phyloP scores from a whole-genome alignment of 1,140 invertebrate genomes.

The Steinernema feltiae region DNA sequence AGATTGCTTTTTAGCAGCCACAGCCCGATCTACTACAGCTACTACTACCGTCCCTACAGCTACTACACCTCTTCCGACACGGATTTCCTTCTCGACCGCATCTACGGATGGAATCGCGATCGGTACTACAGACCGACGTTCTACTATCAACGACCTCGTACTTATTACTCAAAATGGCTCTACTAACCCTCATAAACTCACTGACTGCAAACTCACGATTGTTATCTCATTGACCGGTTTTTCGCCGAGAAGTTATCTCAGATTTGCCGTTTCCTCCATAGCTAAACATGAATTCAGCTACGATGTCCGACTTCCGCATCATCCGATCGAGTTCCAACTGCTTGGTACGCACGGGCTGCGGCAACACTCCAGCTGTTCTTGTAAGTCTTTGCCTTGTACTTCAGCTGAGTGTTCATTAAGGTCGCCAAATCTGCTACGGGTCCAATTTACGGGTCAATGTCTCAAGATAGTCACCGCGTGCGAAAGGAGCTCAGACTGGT shows the following conservation, averaged over 20 bases:
- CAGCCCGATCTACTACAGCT: not conserved
- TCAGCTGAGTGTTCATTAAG: not conserved
- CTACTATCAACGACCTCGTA: not conserved
- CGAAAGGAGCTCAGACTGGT: slow-evolving; percentile 1
- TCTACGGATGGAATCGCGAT: not conserved
- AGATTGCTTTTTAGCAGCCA: not conserved
- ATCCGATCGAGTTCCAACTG: not conserved
- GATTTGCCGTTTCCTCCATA: not conserved
- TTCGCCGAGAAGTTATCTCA: not conserved
- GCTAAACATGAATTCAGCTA: not conserved
- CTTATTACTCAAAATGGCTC: not conserved
- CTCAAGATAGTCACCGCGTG: not conserved
- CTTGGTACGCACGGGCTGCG: not conserved
- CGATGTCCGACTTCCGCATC: not conserved
- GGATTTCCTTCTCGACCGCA: not conserved
- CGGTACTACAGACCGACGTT: not conserved
- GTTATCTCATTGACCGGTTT: not conserved
- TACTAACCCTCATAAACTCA: not conserved
- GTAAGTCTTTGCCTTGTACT: not conserved
- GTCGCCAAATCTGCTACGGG: not conserved
- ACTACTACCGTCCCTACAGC: not conserved
- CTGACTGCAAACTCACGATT: not conserved
- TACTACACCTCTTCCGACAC: slow-evolving; percentile 1
- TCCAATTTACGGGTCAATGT: not conserved
- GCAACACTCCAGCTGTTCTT: not conserved